These are phyloP conservation scores for Hyles lineata DNA, from an alignment of 2,888 invertebrate species.

Conservation along the genomic window DNA sequence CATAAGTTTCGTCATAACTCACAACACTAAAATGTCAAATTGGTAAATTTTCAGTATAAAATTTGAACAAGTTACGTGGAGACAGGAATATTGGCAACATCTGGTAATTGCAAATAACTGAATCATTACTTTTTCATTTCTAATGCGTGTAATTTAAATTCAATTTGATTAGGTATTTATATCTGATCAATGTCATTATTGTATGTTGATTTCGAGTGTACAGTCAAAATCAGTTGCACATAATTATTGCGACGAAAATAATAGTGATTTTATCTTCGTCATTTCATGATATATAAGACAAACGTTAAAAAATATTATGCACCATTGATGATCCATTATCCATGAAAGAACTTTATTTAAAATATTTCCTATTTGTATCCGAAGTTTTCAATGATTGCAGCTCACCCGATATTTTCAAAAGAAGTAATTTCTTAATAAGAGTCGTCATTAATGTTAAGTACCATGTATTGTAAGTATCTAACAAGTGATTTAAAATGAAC, in stretches of 20 bases:
- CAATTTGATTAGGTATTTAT: neutral
- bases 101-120: neutral
- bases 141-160: neutral
- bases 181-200: neutral
- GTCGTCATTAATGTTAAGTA: too few relatives aligned
- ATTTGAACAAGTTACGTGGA: slow-evolving; percentile 6
- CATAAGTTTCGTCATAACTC: slow-evolving; percentile 39
- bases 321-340: too few relatives aligned
- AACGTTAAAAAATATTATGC: too few relatives aligned
- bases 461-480: too few relatives aligned
- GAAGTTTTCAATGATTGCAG: too few relatives aligned
- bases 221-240: neutral
- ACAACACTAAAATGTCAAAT: slow-evolving; percentile 30
- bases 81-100: neutral
- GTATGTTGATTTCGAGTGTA: neutral
- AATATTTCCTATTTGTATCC: too few relatives aligned
- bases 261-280: neutral
- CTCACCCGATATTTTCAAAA: too few relatives aligned
- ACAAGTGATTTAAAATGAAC: neutral
- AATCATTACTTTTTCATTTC: neutral
- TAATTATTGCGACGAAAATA: neutral
- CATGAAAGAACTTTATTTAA: too few relatives aligned
- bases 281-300: too few relatives aligned
- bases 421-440: too few relatives aligned
- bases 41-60: slow-evolving; percentile 1